Conservation (phyloP, 2,888 invertebrate species). For the Siphlonurus alternatus region DNA sequence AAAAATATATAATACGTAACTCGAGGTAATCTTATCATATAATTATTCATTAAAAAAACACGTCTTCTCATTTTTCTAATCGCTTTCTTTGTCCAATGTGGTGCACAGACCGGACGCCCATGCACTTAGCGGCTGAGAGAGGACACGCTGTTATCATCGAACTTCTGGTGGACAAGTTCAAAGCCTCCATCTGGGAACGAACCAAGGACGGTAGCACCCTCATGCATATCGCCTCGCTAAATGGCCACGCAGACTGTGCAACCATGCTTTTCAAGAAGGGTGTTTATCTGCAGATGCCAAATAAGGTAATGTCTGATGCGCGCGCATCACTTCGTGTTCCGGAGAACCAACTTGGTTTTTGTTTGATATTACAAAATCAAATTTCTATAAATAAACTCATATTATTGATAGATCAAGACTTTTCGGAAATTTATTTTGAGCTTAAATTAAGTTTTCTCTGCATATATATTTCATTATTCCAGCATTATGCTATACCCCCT, state of each 20-base stretch:
- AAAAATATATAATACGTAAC: no score
- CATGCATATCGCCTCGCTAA: constrained; percentile 95
- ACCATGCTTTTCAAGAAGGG: constrained; percentile 97
- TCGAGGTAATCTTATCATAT: no score
- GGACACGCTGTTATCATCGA: constrained; percentile 94
- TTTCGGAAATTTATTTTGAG: no score
- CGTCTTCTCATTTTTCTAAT: no score
- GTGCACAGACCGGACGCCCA: constrained; percentile 93
- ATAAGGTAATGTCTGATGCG: no score
- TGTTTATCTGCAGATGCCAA: constrained; percentile 98
- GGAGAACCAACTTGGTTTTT: background rate
- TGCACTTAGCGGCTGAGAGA: constrained; percentile 94
- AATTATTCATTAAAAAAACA: no score
- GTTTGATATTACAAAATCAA: background rate
- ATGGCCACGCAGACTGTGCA: constrained; percentile 96
- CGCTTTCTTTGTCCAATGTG: no score
- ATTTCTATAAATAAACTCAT: background rate
- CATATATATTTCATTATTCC: no score
- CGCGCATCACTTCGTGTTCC: background rate
- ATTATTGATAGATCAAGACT: no score
- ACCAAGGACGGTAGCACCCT: constrained; percentile 97
- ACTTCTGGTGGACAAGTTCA: constrained; percentile 90
- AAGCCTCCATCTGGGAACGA: constrained; percentile 88
- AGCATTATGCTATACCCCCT: no score
- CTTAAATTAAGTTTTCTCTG: no score